These are phyloP conservation scores for Tetrao urogallus DNA, from an alignment of 2,113 vertebrate species.

Conservation along the genomic window DNA sequence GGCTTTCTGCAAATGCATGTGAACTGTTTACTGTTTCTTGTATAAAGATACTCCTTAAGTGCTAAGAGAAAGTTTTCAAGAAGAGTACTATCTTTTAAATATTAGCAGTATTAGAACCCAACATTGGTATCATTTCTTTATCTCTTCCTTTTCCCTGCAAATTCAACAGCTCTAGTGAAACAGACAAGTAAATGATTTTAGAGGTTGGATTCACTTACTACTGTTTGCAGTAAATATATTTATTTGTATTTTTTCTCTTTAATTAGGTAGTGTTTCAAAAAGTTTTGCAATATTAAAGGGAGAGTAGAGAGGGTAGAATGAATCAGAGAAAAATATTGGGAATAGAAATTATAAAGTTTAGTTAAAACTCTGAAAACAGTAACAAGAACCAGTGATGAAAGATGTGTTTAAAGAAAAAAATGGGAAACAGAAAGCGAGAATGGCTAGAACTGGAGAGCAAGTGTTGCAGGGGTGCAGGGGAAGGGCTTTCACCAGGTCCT, in stretches of 20 bases:
- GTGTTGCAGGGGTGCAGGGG: background rate
- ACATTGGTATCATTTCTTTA: background rate
- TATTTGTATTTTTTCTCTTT: background rate
- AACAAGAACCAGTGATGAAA: background rate
- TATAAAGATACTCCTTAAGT: background rate
- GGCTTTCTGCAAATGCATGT: background rate
- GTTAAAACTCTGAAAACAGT: background rate
- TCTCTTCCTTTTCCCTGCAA: background rate
- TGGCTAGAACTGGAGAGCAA: background rate
- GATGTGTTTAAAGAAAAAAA: background rate
- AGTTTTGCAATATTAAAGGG: background rate
- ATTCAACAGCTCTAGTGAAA: background rate
- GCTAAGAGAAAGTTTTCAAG: background rate
- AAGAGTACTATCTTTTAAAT: background rate
- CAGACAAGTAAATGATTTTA: background rate
- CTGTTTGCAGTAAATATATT: background rate
- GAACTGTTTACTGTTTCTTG: background rate
- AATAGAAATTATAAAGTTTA: background rate
- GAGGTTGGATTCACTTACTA: background rate
- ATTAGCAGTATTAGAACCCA: background rate
- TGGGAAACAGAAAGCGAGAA: background rate
- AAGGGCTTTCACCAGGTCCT: background rate
- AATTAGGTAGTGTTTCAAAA: background rate
- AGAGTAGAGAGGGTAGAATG: background rate
- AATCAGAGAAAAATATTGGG: background rate